Base-by-base conservation (phyloP, 2,113 vertebrate species). In the Hepsetus odoe region DNA sequence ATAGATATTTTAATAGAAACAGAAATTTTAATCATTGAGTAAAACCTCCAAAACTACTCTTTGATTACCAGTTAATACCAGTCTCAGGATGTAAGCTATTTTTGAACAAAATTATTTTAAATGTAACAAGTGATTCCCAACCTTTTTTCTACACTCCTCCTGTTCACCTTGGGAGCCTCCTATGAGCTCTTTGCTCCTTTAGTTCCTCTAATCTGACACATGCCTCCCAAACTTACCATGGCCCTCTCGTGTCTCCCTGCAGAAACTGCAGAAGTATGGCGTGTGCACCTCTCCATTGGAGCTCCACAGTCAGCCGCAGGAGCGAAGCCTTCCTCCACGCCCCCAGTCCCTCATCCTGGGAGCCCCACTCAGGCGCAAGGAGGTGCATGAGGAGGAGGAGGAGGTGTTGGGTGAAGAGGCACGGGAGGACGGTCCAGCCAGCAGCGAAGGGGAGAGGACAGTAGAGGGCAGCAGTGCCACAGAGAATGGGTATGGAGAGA, bases 381-480 rank as follows among this genome's bases (percentile, higher is more conserved):
- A 96, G 74, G 94, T 92, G 77, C 93, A 90, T 84, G 89, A 84
- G 4, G 93, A 92, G 0, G 82, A 90, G 5, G 91, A 94, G 80
- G 93, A 91, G 81, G 90, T 82, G 11, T 59, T 74, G 2, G 83
- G 83, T 0, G 90, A 94, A 77, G 91, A 93, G 85, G 78, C 91
- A 20, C 93, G 91, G 64, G 94, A 91, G 84, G 92, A 91, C 6
- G 86, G 90, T 11, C 81, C 89, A 0, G 91, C 91, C 0, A 84
- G 84, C 85, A 92, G 82, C 0, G 93, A 93, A 56, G 86, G 88
- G 0, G 89, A 96, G 83, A 92, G 95, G 90, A 96, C 95, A 77
- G 92, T 96, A 92, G 98, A 99, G 93, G 96, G 96, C 93, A 96
- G 95, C 93, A 98, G 90, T 68, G 84, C 92, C 28, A 92, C 93